Conservation (phyloP, 2,113 vertebrate genomes). For the Sapajus apella region DNA sequence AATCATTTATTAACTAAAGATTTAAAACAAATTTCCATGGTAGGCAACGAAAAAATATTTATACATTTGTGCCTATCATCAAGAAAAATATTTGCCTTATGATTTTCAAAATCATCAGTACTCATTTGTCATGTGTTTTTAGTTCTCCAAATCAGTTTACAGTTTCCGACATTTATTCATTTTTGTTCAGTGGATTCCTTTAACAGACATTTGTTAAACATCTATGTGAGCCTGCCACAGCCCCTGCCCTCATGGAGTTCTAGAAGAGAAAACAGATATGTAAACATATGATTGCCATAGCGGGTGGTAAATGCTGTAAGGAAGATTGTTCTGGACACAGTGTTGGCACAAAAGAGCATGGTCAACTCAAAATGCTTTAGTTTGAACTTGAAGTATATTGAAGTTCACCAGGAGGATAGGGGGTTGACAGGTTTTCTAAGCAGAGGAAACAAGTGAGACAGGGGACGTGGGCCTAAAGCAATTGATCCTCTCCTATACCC, state of each 20-base stretch:
- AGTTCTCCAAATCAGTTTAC: constrained; percentile 43
- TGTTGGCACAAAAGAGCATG: not conserved
- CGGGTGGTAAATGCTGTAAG: not conserved
- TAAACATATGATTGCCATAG: constrained; percentile 21
- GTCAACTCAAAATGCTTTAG: not conserved
- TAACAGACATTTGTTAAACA: constrained; percentile 44
- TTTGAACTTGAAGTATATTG: not conserved
- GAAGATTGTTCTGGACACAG: constrained; percentile 9
- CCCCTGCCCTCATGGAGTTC: not conserved
- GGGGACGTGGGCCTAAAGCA: not conserved
- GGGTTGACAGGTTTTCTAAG: not conserved
- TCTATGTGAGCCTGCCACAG: constrained; percentile 4
- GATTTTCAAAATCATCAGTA: constrained; percentile 39
- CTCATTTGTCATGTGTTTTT: constrained; percentile 33
- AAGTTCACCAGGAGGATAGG: not conserved
- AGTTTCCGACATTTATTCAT: constrained; percentile 38
- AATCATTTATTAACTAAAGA: constrained; percentile 32
- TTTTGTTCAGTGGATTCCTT: not conserved
- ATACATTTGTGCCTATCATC: not conserved
- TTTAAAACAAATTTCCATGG: constrained; percentile 9
- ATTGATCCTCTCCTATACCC: not conserved
- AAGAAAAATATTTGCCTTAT: constrained; percentile 19
- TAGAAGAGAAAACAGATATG: constrained; percentile 42
- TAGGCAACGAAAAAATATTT: constrained; percentile 14
- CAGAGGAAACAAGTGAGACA: not conserved